Evolutionary conservation across 35 echinoderm and acorn worm species (phyloP), one percentile per base, ranked within the genome.

Genomic region (Holothuria glaberrima): DNA sequence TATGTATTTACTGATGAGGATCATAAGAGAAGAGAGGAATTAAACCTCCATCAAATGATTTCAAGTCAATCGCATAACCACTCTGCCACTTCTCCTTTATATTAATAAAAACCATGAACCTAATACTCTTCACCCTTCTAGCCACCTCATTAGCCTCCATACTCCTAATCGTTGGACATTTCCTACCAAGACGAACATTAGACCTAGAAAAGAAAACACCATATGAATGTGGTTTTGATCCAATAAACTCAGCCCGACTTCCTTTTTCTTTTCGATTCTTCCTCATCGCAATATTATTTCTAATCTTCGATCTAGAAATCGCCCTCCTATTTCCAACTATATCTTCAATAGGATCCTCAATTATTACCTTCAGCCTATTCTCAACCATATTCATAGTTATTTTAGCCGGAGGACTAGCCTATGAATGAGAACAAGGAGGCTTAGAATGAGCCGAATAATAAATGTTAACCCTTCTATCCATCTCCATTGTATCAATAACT

Each of bases 1-100:
- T 94, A 31, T 94, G 88, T 22, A 94, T 94, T 0, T 94, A 94
- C 44, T 94, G 93, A 91, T 94, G 93, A 91, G 93, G 93, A 80
- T 87, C 81, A 24, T 94, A 75, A 94, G 84, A 91, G 88, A 87
- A 85, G 54, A 81, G 58, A 90, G 88, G 92, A 94, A 60, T 94
- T 67, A 75, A 94, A 94, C 93, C 89, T 82, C 58, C 72, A 82
- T 91, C 89, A 79, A 64, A 71, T 91, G 79, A 90, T 94, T 94
- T 91, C 89, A 94, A 91, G 89, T 83, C 86, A 91, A 79, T 59
- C 36, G 75, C 89, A 59, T 26, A 17, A 64, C 17, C 52, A 85
- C 27, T 64, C 59, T 85, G 54, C 59, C 81, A 59, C 52, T 59
- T 36, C 59, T 85, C 52, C 81, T 59, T 85, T 64, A 61, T 85